Evolutionary conservation across 2,113 vertebrate species (phyloP), one percentile per base, ranked within the genome.

Genomic region (Sorex araneus): DNA sequence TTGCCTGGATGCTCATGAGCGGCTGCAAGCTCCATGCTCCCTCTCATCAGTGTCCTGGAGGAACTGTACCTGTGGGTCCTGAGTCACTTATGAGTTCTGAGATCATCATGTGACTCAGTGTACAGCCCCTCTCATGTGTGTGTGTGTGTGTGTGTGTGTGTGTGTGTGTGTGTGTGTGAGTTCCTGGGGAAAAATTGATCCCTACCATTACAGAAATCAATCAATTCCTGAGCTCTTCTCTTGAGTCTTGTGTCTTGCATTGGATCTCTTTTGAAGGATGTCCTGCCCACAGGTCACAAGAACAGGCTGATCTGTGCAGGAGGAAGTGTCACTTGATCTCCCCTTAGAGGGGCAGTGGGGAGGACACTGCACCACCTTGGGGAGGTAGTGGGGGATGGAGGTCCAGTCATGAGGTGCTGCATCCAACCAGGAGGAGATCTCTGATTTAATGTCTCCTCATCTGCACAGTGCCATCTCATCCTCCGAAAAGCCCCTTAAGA

Each of bases 1-100:
- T 34, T 45, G 0, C 0, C 25, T 27, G 60, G 9, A 2, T 3
- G 64, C 3, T 73, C 80, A 6, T 12, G 8, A 12, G 4, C 5
- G 36, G 5, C 5, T 54, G 12, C 12, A 36, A 67, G 69, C 63
- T 4, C 66, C 2, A 25, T 0, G 4, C 3, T 54, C 8, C 12
- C 27, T 19, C 15, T 8, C n/a, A 18, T 45, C 50, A 85, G 13
- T 63, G 45, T 64, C 18, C 5, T 18, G n/a, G n/a, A n/a, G n/a
- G n/a, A n/a, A n/a, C n/a, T n/a, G n/a, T n/a, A n/a, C n/a, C n/a
- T n/a, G n/a, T n/a, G n/a, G n/a, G n/a, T n/a, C n/a, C n/a, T n/a
- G n/a, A n/a, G n/a, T n/a, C n/a, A n/a, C n/a, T n/a, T n/a, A n/a
- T n/a, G 54, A 19, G 13, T 54, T 54, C 57, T 60, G 57, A 16